Percentiles rank a stretch among this genome's conserved stretches.
These are phyloP conservation scores for Electrophaes corylata DNA, from an alignment of 2,888 invertebrate genomes.

Conservation along the genomic window DNA sequence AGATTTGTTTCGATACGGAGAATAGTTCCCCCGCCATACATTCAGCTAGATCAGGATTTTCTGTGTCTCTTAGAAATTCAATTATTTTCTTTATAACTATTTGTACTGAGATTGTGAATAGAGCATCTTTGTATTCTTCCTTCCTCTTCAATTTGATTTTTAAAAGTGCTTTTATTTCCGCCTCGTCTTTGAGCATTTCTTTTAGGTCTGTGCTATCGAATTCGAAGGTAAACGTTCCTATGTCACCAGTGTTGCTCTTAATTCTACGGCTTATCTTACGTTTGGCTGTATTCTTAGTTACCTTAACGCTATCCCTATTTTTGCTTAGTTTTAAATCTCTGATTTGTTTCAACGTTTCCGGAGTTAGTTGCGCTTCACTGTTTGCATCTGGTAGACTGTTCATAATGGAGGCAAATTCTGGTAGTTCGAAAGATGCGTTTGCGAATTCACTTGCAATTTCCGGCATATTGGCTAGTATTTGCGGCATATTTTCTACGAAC, in stretches of 20 bases:
- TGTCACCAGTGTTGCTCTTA: conserved; percentile 57
- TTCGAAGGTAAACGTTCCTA: conserved; percentile 68
- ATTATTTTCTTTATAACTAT: conserved; percentile 74
- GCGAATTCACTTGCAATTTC: conserved; percentile 74
- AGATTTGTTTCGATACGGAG: conserved; percentile 56
- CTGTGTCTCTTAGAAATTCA: conserved; percentile 69
- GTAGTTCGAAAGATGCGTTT: conserved; percentile 68
- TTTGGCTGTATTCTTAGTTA: conserved; percentile 75
- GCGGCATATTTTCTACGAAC: conserved; percentile 75
- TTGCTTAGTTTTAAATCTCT: conserved; percentile 73
- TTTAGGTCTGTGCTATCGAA: conserved; percentile 67
- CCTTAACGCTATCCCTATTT: conserved; percentile 69
- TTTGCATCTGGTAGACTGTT: conserved; percentile 68
- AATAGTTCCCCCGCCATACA: conserved; percentile 64
- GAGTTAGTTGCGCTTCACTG: conserved; percentile 72
- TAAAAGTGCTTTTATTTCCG: conserved; percentile 60
- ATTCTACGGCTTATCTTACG: conserved; percentile 67
- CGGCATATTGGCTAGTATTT: conserved; percentile 76
- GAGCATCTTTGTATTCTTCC: conserved; percentile 68
- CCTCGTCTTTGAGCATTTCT: conserved; percentile 66
- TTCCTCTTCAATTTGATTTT: conserved; percentile 59
- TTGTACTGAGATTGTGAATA: conserved; percentile 71
- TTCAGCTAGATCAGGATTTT: conserved; percentile 63
- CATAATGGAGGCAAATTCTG: conserved; percentile 75
- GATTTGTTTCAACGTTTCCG: conserved; percentile 77